Conservation (phyloP, 1,140 invertebrate species). For the Drepana arcuata region DNA sequence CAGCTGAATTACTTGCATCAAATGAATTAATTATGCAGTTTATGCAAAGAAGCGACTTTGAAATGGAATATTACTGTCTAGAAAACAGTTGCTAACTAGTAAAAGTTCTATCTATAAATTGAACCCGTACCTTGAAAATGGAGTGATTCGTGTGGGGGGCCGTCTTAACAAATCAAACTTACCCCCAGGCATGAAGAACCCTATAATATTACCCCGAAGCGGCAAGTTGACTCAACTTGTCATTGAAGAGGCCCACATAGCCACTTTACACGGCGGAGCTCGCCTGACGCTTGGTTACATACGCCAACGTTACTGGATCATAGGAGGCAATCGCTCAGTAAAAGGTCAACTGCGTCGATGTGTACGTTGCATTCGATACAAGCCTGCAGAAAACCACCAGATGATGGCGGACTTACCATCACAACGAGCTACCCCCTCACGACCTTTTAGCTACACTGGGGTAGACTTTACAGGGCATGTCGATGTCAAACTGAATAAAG, state of each 20-base stretch:
- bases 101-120: neutral
- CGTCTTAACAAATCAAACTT: constrained; percentile 14
- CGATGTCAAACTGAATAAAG: neutral
- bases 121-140: constrained; percentile 4
- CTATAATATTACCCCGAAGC: constrained; percentile 8
- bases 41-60: neutral
- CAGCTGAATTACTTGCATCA: neutral
- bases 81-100: neutral
- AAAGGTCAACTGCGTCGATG: too few relatives aligned
- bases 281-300: too few relatives aligned
- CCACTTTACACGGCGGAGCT: too few relatives aligned
- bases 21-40: neutral
- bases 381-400: neutral
- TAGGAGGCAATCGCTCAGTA: too few relatives aligned
- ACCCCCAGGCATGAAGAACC: constrained; percentile 13
- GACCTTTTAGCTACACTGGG: neutral
- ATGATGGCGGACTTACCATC: neutral
- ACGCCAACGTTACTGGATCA: too few relatives aligned
- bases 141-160: constrained; percentile 23
- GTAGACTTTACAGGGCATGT: neutral
- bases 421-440: neutral
- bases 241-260: constrained; percentile 20
- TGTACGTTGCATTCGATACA: too few relatives aligned
- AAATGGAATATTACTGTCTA: neutral
- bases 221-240: constrained; percentile 10